A percentile compares a stretch with the other conserved stretches of the same genome.
Conservation (phyloP, 2,888 invertebrate species). For the Tenthredo livida region DNA sequence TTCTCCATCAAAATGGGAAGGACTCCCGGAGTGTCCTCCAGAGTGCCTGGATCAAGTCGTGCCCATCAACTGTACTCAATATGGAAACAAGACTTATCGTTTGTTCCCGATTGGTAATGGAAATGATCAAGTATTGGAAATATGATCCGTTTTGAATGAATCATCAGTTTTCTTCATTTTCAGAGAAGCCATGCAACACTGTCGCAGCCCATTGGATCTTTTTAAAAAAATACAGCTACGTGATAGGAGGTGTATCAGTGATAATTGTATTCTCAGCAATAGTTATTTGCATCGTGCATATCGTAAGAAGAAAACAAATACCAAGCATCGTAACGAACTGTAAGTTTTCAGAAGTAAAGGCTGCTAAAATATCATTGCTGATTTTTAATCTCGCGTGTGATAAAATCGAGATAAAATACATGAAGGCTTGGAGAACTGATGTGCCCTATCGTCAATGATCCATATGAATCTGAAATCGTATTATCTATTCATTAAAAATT, state of each 20-base stretch:
- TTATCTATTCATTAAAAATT: neutral
- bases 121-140: neutral
- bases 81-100: neutral
- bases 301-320: neutral
- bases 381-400: neutral
- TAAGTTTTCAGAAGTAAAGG: neutral
- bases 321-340: neutral
- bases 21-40: neutral
- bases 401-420: neutral
- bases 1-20: neutral
- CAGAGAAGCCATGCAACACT: neutral
- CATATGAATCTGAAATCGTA: neutral
- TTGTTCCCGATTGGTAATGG: conserved; percentile 1
- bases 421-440: neutral
- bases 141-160: neutral
- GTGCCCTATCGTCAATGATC: neutral
- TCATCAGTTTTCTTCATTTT: neutral
- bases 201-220: neutral
- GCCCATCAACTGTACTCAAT: neutral
- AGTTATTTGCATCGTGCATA: neutral
- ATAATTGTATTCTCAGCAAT: neutral
- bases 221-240: neutral
- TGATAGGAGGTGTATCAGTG: neutral
- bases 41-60: neutral
- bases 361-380: neutral